Conservation (phyloP, 2,888 invertebrate species). For the Polydrusus cervinus region DNA sequence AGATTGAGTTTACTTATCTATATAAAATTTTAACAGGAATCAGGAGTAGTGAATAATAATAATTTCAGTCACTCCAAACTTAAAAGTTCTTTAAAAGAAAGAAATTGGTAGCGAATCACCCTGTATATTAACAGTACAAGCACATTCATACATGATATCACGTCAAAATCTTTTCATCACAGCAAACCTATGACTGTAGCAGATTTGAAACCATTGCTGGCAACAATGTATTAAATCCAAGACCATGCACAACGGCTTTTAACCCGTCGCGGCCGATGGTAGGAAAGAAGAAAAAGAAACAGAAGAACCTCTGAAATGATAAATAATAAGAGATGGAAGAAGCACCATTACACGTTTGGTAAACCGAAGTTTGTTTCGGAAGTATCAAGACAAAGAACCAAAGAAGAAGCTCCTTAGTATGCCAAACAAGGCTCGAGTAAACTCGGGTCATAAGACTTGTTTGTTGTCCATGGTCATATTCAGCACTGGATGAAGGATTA, state of each 20-base stretch:
- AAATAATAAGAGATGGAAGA: conserved; percentile 36
- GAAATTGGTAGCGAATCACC: too few species aligned
- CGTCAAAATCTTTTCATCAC: too few species aligned
- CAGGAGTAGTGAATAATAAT: too few species aligned
- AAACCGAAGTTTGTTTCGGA: conserved; percentile 31
- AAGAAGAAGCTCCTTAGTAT: not conserved
- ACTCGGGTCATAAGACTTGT: not conserved
- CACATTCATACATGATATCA: too few species aligned
- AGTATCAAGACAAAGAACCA: conserved; percentile 1
- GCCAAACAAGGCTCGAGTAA: not conserved
- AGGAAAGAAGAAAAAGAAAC: conserved; percentile 29
- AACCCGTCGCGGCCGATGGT: conserved; percentile 35
- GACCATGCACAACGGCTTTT: conserved; percentile 50
- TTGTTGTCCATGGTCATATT: conserved; percentile 2
- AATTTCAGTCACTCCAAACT: too few species aligned
- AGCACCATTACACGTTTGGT: conserved; percentile 12
- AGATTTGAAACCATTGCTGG: conserved; percentile 2
- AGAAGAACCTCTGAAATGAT: conserved; percentile 32
- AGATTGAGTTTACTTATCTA: too few species aligned
- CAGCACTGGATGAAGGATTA: not conserved
- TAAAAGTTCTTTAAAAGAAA: too few species aligned
- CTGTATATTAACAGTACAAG: too few species aligned
- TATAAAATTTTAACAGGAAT: too few species aligned
- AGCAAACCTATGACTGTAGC: too few species aligned
- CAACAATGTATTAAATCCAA: conserved; percentile 42